Evolutionary conservation across 1,140 invertebrate species (phyloP).

Genomic region (Drosophila auraria): DNA sequence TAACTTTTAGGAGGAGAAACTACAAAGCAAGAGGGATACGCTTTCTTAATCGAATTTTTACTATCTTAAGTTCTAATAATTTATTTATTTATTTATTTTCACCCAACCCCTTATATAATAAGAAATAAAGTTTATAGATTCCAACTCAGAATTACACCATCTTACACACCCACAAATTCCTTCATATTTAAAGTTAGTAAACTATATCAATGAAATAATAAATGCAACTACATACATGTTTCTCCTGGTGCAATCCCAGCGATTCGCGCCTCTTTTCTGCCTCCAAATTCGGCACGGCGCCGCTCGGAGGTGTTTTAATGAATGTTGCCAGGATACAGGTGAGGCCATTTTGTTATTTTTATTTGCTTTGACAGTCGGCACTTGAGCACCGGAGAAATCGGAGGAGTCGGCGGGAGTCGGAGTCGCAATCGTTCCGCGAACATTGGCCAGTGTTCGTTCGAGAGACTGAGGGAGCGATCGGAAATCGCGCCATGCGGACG

Average conservation of each 20-base stretch:
- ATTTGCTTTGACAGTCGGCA: constrained; percentile 83
- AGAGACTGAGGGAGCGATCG: constrained; percentile 32
- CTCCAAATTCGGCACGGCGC: constrained; percentile 60
- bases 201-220: no score
- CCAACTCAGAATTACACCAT: no score
- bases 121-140: no score
- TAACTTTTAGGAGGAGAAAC: no score
- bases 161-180: no score
- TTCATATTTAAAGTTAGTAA: no score
- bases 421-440: constrained; percentile 24
- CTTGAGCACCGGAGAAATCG: constrained; percentile 68
- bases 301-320: constrained; percentile 80
- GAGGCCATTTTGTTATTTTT: constrained; percentile 84
- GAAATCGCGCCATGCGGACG: constrained; percentile 69
- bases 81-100: no score
- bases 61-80: no score
- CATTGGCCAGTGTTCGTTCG: constrained; percentile 28
- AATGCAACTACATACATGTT: background rate
- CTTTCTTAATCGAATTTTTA: no score
- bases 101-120: no score
- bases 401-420: constrained; percentile 14
- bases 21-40: no score
- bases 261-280: constrained; percentile 13
- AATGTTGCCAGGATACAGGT: constrained; percentile 84
- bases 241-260: constrained; percentile 6